phyloP scores from a whole-genome alignment of 1,140 invertebrate species.

The Tetramorium alpestre region DNA sequence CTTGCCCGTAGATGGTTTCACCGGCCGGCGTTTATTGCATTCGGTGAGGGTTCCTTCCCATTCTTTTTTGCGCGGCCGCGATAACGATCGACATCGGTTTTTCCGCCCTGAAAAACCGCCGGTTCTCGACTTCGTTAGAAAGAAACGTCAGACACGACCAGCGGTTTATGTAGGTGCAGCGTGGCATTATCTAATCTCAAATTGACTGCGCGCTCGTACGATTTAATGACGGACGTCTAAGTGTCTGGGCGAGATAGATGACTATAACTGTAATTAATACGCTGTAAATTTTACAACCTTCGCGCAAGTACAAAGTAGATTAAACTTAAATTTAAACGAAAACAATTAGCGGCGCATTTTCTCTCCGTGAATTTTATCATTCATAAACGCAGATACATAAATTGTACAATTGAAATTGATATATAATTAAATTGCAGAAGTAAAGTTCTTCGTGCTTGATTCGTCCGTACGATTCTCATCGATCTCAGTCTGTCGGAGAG shows the following conservation, averaged over 20 bases:
- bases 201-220: slow-evolving; percentile 23
- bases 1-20: slow-evolving; percentile 24
- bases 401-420: not conserved
- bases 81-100: slow-evolving; percentile 28
- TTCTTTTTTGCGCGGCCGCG: not conserved
- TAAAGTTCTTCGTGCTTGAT: not conserved
- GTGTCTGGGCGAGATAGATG: not conserved
- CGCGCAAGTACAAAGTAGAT: not conserved
- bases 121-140: slow-evolving; percentile 7
- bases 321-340: not conserved
- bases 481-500: not conserved
- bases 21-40: slow-evolving; percentile 34
- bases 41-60: not conserved
- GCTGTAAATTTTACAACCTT: slow-evolving; percentile 24
- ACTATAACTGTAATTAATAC: slow-evolving; percentile 22
- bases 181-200: slow-evolving; percentile 37
- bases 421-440: not conserved
- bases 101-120: slow-evolving; percentile 11
- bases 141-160: not conserved
- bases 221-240: slow-evolving; percentile 15
- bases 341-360: not conserved
- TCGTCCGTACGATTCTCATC: not conserved
- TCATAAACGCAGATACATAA: not conserved
- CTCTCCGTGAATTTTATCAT: not conserved
- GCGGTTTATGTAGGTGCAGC: not conserved